A percentile compares a stretch with the other conserved stretches of the same genome.
Conservation (phyloP, 2,113 vertebrate species). For the Kryptolebias marmoratus region DNA sequence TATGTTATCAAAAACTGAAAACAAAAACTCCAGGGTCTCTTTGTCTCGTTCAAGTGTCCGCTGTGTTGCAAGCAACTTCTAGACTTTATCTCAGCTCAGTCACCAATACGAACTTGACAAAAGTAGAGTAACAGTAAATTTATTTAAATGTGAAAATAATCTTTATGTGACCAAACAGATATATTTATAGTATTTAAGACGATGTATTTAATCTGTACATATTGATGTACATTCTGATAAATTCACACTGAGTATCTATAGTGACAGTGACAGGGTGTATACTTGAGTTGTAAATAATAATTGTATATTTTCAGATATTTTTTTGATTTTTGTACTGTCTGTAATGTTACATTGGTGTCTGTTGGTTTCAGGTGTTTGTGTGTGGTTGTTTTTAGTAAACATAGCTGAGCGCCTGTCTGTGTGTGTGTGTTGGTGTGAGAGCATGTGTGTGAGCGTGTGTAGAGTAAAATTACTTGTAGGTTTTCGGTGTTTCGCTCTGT, state of each 20-base stretch:
- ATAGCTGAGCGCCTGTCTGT: slow-evolving; percentile 38
- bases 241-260: slow-evolving; percentile 81
- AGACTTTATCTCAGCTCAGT: slow-evolving; percentile 30
- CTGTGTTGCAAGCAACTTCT: slow-evolving; percentile 46
- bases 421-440: slow-evolving; percentile 12
- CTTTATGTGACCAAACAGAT: slow-evolving; percentile 77
- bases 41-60: slow-evolving; percentile 45
- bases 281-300: slow-evolving; percentile 87
- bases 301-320: slow-evolving; percentile 86
- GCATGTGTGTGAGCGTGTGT: slow-evolving; percentile 35
- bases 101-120: slow-evolving; percentile 44
- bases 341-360: slow-evolving; percentile 63
- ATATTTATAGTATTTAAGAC: slow-evolving; percentile 85
- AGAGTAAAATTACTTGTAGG: slow-evolving; percentile 60
- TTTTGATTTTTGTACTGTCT: slow-evolving; percentile 82
- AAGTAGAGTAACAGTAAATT: slow-evolving; percentile 59
- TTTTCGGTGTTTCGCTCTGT: slow-evolving; percentile 72
- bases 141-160: slow-evolving; percentile 73
- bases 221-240: slow-evolving; percentile 93
- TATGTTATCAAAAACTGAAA: slow-evolving; percentile 12
- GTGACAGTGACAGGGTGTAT: slow-evolving; percentile 84
- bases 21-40: slow-evolving; percentile 69
- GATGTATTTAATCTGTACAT: slow-evolving; percentile 91
- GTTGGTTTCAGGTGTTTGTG: slow-evolving; percentile 64
- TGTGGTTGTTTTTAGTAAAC: slow-evolving; percentile 54